phyloP scores from a whole-genome alignment of 1,140 invertebrate species.

The Bombus waltoni region DNA sequence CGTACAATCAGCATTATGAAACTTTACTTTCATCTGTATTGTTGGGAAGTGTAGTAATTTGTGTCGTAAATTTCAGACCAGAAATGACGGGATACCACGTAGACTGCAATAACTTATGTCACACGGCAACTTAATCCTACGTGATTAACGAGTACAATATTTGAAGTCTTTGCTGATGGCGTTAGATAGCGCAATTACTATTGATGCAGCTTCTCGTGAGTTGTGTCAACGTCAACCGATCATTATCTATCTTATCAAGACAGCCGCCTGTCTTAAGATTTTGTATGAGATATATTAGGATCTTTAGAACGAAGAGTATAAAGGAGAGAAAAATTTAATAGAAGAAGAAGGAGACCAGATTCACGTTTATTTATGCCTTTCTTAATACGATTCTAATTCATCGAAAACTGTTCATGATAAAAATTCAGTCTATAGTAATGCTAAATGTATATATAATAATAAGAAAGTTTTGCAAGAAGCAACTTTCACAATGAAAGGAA shows the following conservation, averaged over 20 bases:
- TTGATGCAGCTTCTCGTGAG: slow-evolving; percentile 1
- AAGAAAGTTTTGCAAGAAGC: too few relatives aligned
- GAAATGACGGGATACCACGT: neutral
- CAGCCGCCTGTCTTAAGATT: neutral
- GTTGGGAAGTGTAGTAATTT: neutral
- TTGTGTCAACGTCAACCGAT: slow-evolving; percentile 2
- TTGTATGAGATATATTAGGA: neutral
- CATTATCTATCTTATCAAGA: neutral
- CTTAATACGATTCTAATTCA: too few relatives aligned
- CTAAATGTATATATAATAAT: too few relatives aligned
- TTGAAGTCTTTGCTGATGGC: slow-evolving; percentile 12
- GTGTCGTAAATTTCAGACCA: slow-evolving; percentile 1
- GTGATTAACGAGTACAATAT: slow-evolving; percentile 23
- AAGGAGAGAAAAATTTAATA: neutral
- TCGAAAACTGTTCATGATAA: too few relatives aligned
- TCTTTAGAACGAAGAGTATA: neutral
- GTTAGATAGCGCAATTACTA: slow-evolving; percentile 23
- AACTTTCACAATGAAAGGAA: too few relatives aligned
- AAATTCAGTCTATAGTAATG: too few relatives aligned
- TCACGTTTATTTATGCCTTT: too few relatives aligned
- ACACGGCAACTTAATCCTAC: neutral
- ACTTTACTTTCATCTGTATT: too few relatives aligned
- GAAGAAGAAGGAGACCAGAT: neutral
- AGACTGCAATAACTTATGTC: slow-evolving; percentile 18
- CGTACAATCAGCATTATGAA: neutral